Evolutionary conservation across 2,888 invertebrate genomes (phyloP), one percentile per base, ranked within the genome.

Genomic region (Embidobia sp.): DNA sequence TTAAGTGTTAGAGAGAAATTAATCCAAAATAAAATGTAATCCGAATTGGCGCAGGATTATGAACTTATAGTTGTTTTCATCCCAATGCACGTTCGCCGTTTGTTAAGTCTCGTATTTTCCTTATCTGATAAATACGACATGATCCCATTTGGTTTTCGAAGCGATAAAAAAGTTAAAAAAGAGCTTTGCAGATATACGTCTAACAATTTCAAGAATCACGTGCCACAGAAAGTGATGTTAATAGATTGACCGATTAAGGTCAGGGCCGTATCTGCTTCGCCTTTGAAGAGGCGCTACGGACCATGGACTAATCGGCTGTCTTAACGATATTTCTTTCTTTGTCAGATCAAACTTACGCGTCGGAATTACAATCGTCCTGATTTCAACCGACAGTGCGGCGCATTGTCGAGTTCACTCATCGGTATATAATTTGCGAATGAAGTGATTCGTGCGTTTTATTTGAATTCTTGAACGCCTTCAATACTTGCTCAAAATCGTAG

Each of bases 341-440:
- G 59, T 69, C 16, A 18, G 42, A 69, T 69, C 59, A 59, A 59
- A 49, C 31, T 42, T 18, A 6, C 49, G 10, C 57, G 8, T 18
- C 13, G 26, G 57, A 67, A 67, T 67, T 57, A 57, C 67, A 48
- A 49, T 42, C 33, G 69, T 42, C 69, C 69, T 59, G 59, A 49
- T 69, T 69, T 59, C 29, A 19, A 7, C 15, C 49, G 42, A 67
- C 31, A 57, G 40, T 19, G 13, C 31, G 13, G n/a, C 6, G 35
- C 70, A 70, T 61, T 61, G 61, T 61, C 51, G 46, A 70, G 29
- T 33, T 70, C 40, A 27, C 57, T 61, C 53, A 15, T 59, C 49
- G 51, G 42, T 35, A 29, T 27, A 53, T 61, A 70, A 70, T 70
- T 61, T 61, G 51, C 51, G 51, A 61, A 72, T 63, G 37, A 63